Conservation (phyloP, 2,888 invertebrate genomes). For the Heteropelma amictum region DNA sequence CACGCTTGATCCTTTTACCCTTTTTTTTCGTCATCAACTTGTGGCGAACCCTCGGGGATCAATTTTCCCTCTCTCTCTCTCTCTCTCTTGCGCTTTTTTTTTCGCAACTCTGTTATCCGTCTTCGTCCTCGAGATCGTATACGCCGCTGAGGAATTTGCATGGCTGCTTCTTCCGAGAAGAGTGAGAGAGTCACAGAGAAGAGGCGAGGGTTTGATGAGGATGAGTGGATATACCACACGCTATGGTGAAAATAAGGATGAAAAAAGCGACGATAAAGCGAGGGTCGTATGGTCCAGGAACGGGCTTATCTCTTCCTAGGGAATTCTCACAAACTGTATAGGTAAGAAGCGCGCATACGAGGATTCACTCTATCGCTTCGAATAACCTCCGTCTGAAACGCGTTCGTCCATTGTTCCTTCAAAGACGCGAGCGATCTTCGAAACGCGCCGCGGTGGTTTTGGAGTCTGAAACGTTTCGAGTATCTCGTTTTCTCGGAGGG, state of each 20-base stretch:
- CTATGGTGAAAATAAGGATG: conserved; percentile 1
- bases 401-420: not conserved
- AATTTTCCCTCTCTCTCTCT: conserved; percentile 19
- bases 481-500: conserved; percentile 17
- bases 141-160: conserved; percentile 28
- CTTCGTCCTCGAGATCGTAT: conserved; percentile 34
- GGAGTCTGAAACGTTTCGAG: not conserved
- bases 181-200: not conserved
- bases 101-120: conserved; percentile 2
- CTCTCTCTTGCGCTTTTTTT: conserved; percentile 19
- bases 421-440: too few species aligned
- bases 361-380: not conserved
- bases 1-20: conserved; percentile 52
- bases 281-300: not conserved
- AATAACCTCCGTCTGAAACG: not conserved
- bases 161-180: conserved; percentile 30
- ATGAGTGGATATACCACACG: conserved; percentile 31
- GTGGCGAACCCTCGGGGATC: conserved; percentile 26
- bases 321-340: not conserved
- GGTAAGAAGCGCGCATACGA: conserved; percentile 2
- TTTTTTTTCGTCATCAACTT: conserved; percentile 53
- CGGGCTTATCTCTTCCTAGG: conserved; percentile 8
- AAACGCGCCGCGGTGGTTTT: not conserved
- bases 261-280: conserved; percentile 2
- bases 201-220: conserved; percentile 36